Base-by-base conservation (phyloP, 2,113 vertebrate species). In the Lepisosteus osseus region DNA sequence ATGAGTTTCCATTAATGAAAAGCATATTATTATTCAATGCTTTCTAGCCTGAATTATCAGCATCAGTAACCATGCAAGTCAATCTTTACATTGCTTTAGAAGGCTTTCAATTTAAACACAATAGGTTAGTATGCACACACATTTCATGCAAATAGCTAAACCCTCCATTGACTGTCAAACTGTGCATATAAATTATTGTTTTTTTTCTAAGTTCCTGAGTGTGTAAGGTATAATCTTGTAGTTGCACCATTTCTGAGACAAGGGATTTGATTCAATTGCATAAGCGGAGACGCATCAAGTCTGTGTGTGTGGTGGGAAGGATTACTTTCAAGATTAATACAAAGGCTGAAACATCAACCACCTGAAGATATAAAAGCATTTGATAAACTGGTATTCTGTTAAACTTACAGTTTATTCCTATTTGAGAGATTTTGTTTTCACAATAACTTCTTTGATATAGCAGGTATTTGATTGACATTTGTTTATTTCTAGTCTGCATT, bases 141-240 rank as follows among this genome's bases (percentile, higher is more conserved):
- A 80, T 76, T 84, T 72, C 77, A 83, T 80, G 75, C 76, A 71
- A 78, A 80, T 83, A 59, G 76, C 44, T 61, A 66, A 72, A 75
- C 67, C 56, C 76, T 74, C 67, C 70, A 78, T 71, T 80, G 79
- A 75, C 72, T 73, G 79, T 68, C 74, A 77, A 83, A 78, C 63
- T 67, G 78, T 73, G 72, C 68, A 74, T 81, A 76, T 87, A 77
- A 82, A 77, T 54, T 78, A 78, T n/a, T 68, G 73, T 70, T 69
- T 76, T 73, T 65, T 70, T 66, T 67, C 61, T 1, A 51, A 51
- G 47, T 51, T 51, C 47, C 9, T 5, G 5, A 51, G 47, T 75
- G 70, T 72, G 69, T 76, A 76, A 76, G 80, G 79, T 78, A 29
- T 63, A 78, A 80, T 71, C 72, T 74, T 62, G 42, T 43, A 12